Evolutionary conservation across 30 jellyfish, hydroid and myxozoan genomes (phyloP).

Genomic region (Aurelia aurita complex sp. Pacific): DNA sequence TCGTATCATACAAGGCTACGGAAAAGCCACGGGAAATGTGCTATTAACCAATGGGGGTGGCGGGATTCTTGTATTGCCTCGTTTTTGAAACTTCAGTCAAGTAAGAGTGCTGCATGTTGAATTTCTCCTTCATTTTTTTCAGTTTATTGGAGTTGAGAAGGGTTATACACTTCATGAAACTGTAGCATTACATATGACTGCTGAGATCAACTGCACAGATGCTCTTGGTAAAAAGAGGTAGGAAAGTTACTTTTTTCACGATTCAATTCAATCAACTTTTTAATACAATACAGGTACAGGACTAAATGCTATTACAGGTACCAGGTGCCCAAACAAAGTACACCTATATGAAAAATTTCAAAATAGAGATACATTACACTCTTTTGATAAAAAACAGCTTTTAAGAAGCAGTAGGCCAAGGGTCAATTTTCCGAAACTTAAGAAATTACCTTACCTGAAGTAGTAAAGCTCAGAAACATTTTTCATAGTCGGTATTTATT

Average conservation of each 20-base stretch:
- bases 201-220: constrained; percentile 80
- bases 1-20: no score
- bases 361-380: no score
- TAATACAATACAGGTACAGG: no score
- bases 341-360: not conserved
- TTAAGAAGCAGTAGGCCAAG: no score
- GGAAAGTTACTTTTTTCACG: not conserved
- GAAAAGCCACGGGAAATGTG: no score
- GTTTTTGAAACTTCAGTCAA: not conserved
- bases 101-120: not conserved
- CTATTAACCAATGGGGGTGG: not conserved
- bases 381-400: no score
- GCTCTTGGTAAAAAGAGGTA: constrained; percentile 91
- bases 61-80: not conserved
- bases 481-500: not conserved
- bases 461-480: no score
- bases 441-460: no score
- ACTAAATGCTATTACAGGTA: no score
- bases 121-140: not conserved
- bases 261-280: not conserved
- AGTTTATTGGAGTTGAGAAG: constrained; percentile 63
- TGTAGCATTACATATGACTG: constrained; percentile 86
- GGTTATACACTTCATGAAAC: constrained; percentile 70
- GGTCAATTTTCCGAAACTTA: no score
- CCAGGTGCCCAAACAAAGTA: no score